phyloP scores from a whole-genome alignment of 2,113 vertebrate species.

The Chionis minor region DNA sequence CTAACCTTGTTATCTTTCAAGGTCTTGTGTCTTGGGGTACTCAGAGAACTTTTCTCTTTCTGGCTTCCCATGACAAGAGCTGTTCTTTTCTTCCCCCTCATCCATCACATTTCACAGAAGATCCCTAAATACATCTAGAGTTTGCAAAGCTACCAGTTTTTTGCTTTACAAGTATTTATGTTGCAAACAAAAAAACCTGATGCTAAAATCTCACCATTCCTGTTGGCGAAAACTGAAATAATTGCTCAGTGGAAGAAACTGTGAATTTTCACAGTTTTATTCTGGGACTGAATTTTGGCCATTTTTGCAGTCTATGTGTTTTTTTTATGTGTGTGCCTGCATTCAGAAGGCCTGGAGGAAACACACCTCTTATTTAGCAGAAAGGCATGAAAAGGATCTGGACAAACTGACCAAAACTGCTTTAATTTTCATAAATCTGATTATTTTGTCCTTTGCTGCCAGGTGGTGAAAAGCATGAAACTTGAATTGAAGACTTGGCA shows the following conservation, averaged over 20 bases:
- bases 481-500: not conserved
- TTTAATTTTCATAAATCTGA: not conserved
- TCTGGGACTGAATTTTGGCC: slow-evolving; percentile 65
- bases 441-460: not conserved
- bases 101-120: slow-evolving; percentile 61
- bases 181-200: slow-evolving; percentile 68
- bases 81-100: slow-evolving; percentile 61
- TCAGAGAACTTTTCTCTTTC: slow-evolving; percentile 31
- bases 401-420: not conserved
- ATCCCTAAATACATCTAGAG: slow-evolving; percentile 54
- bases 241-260: slow-evolving; percentile 67
- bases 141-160: slow-evolving; percentile 62
- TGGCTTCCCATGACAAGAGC: slow-evolving; percentile 26
- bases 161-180: slow-evolving; percentile 54
- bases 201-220: slow-evolving; percentile 68
- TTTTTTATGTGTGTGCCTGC: not conserved
- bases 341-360: slow-evolving; percentile 38
- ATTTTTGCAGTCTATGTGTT: slow-evolving; percentile 51
- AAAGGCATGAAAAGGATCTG: not conserved
- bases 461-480: not conserved
- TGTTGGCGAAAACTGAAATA: slow-evolving; percentile 65
- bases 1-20: not conserved
- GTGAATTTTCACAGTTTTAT: slow-evolving; percentile 71
- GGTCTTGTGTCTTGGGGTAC: slow-evolving; percentile 5
- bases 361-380: slow-evolving; percentile 15